These are phyloP conservation scores for Bemisia tabaci DNA, from an alignment of 1,140 invertebrate species.

Conservation along the genomic window DNA sequence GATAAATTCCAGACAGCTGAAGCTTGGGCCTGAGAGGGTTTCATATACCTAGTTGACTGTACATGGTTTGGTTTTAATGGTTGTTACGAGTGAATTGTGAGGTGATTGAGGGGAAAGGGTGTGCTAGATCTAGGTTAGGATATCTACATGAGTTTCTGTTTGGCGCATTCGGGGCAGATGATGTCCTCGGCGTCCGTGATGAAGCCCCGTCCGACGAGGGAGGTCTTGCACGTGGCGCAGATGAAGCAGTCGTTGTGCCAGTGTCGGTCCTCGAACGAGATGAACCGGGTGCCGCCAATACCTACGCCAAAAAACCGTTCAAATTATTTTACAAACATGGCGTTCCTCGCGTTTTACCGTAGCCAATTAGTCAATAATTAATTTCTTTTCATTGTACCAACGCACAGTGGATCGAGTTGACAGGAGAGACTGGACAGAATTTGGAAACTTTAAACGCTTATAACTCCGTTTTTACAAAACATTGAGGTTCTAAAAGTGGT, in stretches of 20 bases:
- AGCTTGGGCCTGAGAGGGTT: not conserved
- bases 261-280: conserved; percentile 97
- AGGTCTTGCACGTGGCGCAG: conserved; percentile 87
- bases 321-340: not conserved
- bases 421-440: too few species aligned
- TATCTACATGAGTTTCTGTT: conserved; percentile 70
- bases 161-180: conserved; percentile 97
- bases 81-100: too few species aligned
- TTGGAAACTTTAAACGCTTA: too few species aligned
- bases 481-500: too few species aligned
- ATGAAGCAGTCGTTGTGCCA: conserved; percentile 99
- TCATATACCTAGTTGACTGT: not conserved
- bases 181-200: conserved; percentile 95
- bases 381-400: too few species aligned
- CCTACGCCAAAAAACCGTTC: conserved; percentile 40
- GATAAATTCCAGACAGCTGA: not conserved
- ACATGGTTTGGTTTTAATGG: too few species aligned
- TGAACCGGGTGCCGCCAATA: conserved; percentile 96
- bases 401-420: too few species aligned
- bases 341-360: too few species aligned
- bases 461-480: too few species aligned
- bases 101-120: not conserved
- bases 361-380: too few species aligned
- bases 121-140: not conserved
- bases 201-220: conserved; percentile 94